A percentile compares a stretch with the other conserved stretches of the same genome.
Evolutionary conservation across 2,797 vertebrate species (phyloP).

Genomic region (Halcyon chelicuti): DNA sequence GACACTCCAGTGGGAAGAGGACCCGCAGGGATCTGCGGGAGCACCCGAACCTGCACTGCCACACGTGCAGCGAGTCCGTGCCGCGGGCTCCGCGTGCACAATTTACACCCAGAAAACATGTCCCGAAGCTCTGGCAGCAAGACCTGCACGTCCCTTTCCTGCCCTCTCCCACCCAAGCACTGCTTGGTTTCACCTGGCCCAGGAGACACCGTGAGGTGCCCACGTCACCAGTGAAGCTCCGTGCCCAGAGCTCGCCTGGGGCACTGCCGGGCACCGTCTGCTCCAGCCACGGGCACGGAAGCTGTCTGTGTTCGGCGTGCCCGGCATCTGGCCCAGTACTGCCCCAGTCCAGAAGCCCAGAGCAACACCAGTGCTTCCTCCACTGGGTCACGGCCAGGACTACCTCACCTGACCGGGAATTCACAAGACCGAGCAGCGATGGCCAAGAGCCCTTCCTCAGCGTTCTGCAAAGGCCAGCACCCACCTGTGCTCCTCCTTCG

Average conservation of each 20-base stretch:
- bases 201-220: neutral
- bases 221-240: rapidly evolving
- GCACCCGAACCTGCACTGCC: neutral
- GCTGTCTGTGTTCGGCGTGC: neutral
- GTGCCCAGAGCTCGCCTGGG: neutral
- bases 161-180: neutral
- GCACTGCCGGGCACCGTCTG: neutral
- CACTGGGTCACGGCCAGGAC: neutral
- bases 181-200: neutral
- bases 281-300: neutral
- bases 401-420: neutral
- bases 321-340: neutral
- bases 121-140: neutral
- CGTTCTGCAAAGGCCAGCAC: neutral
- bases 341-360: neutral
- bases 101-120: neutral
- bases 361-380: neutral
- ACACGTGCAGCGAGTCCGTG: neutral
- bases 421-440: neutral
- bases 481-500: neutral
- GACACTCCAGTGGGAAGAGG: rapidly evolving
- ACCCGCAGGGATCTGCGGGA: neutral
- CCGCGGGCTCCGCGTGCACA: neutral
- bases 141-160: neutral
- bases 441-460: neutral